phyloP scores from a whole-genome alignment of 2,888 invertebrate species.

The Metopia argyrocephala region DNA sequence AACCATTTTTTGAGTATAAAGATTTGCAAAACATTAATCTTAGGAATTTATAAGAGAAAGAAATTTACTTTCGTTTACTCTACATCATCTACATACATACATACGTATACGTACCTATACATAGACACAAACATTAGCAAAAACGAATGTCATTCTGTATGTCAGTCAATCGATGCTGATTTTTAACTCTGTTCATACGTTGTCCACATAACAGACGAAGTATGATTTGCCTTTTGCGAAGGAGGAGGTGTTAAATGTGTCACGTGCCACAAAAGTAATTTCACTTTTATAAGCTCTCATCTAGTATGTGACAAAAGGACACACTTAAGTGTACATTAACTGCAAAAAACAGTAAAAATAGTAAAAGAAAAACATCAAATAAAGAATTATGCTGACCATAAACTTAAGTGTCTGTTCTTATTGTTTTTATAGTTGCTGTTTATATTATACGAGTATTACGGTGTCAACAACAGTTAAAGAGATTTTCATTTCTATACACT shows the following conservation, averaged over 20 bases:
- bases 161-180: conserved; percentile 56
- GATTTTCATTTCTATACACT: conserved; percentile 45
- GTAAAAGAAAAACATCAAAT: background rate
- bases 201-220: no score
- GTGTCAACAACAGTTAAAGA: conserved; percentile 52
- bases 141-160: background rate
- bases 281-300: conserved; percentile 66
- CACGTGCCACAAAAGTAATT: conserved; percentile 75
- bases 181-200: no score
- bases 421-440: conserved; percentile 4
- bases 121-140: background rate
- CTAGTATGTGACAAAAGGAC: conserved; percentile 61
- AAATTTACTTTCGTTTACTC: conserved; percentile 47
- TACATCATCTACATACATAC: background rate
- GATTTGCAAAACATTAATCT: conserved; percentile 60
- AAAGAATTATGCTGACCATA: conserved; percentile 51
- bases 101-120: background rate
- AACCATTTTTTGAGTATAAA: conserved; percentile 14
- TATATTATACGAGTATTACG: conserved; percentile 19
- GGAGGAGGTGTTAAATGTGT: conserved; percentile 71
- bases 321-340: conserved; percentile 60
- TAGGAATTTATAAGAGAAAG: conserved; percentile 48
- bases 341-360: background rate
- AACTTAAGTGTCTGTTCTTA: conserved; percentile 52
- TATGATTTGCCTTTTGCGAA: conserved; percentile 52